Evolutionary conservation across 2,888 invertebrate species (phyloP), one percentile per base, ranked within the genome.

Genomic region (Aradus depressus): DNA sequence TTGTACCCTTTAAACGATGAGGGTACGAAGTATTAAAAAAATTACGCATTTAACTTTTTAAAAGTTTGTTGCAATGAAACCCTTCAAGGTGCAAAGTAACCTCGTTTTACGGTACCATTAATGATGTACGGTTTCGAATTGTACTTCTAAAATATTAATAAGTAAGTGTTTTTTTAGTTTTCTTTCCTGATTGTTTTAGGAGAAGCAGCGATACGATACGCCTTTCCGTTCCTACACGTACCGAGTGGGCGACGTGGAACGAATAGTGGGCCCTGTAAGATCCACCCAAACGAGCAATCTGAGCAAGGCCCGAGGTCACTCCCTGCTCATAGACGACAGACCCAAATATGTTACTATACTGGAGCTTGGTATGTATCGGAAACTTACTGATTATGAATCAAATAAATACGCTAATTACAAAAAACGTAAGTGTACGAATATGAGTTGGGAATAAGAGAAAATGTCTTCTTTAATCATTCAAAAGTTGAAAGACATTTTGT

Each of bases 221-320:
- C 92, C 95, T 0, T 90, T 92, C 59, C 85, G 85, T 64, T 85
- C 93, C 0, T 96, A 89, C 64, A 92, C 92, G 0, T 93, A 90
- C 63, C 72, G 80, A 14, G 82, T 90, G 72, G 84, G 91, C 64
- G 88, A 86, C 59, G 92, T 84, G 64, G 84, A 84, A 60, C 81
- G 82, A 39, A 81, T 86, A 4, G 87, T 88, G 3, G 87, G 86
- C 0, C 87, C 85, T 0, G 80, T 87, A 0, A 84, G 84, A 66
- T 68, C 66, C 52, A 76, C 75, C 48, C 77, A 78, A 50, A 74
- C 77, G 43, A 70, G 75, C 39, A 58, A 55, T 63, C 59, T 47
- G 4, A 59, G 58, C 47, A 77, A 78, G 65, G 84, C 88, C 0
- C 74, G 88, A 34, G 90, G 88, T n/a, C 88, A 90, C 64, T 81